Percentiles rank a stretch among this genome's conserved stretches.
These are phyloP conservation scores for Pentalonia nigronervosa DNA, from an alignment of 1,140 invertebrate species.

Conservation along the genomic window DNA sequence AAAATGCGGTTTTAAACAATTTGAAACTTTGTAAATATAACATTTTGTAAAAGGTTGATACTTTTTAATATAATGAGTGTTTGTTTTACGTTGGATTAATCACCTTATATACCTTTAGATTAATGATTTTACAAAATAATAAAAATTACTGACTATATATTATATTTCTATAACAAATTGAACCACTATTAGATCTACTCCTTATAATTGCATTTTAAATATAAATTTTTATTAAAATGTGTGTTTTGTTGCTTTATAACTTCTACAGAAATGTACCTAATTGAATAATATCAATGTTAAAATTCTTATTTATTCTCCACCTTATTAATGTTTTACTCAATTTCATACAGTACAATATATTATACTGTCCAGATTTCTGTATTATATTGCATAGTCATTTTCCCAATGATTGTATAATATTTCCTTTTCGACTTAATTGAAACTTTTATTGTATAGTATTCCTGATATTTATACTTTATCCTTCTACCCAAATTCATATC, in stretches of 20 bases:
- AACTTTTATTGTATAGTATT: background rate
- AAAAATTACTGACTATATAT: background rate
- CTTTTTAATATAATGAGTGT: no score
- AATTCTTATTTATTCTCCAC: constrained; percentile 4
- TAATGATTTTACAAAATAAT: background rate
- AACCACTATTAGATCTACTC: no score
- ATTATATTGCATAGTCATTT: constrained; percentile 4
- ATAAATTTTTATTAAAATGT: background rate
- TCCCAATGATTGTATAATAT: background rate
- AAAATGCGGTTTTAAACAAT: no score
- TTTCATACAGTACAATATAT: background rate
- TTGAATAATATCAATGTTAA: background rate
- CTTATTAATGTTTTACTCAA: background rate
- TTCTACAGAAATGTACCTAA: background rate
- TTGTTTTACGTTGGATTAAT: no score
- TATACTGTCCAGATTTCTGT: background rate
- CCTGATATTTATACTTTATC: background rate
- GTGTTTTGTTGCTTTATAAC: background rate
- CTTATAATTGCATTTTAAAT: background rate
- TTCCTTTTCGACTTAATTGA: background rate
- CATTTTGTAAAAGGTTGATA: no score
- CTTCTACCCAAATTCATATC: background rate
- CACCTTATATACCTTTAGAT: background rate
- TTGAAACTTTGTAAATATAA: no score
- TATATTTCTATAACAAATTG: background rate